phyloP scores from a whole-genome alignment of 2,797 vertebrate species.

The Acanthurus lineatus region DNA sequence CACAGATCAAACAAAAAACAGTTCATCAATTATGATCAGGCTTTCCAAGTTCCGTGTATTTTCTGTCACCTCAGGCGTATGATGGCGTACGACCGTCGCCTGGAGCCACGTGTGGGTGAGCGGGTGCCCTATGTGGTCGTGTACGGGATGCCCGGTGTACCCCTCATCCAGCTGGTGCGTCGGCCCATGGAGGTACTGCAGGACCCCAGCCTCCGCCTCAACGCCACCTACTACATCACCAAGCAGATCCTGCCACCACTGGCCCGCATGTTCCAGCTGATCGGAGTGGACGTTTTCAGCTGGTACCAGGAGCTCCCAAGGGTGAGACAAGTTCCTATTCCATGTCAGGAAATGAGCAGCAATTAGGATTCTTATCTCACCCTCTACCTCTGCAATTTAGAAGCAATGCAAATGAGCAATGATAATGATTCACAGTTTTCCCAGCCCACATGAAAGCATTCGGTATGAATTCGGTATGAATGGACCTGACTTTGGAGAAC shows the following conservation, averaged over 20 bases:
- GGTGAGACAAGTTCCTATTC: conserved; percentile 81
- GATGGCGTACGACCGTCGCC: conserved; percentile 92
- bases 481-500: background rate
- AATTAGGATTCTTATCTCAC: background rate
- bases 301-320: conserved; percentile 97
- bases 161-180: conserved; percentile 96
- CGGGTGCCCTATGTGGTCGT: conserved; percentile 96
- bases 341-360: background rate
- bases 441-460: background rate
- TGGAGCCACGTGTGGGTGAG: conserved; percentile 95
- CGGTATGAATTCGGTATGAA: background rate
- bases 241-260: conserved; percentile 98
- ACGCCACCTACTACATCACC: conserved; percentile 95
- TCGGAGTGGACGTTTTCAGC: conserved; percentile 95
- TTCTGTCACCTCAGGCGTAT: conserved; percentile 86
- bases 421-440: background rate
- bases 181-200: conserved; percentile 92
- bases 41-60: background rate
- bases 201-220: conserved; percentile 91
- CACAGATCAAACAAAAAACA: background rate
- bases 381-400: background rate
- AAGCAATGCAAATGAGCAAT: background rate
- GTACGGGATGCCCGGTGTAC: conserved; percentile 91
- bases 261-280: conserved; percentile 93
- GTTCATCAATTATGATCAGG: background rate